Evolutionary conservation across 2,113 vertebrate genomes (phyloP).

Genomic region (Engraulis encrasicolus): DNA sequence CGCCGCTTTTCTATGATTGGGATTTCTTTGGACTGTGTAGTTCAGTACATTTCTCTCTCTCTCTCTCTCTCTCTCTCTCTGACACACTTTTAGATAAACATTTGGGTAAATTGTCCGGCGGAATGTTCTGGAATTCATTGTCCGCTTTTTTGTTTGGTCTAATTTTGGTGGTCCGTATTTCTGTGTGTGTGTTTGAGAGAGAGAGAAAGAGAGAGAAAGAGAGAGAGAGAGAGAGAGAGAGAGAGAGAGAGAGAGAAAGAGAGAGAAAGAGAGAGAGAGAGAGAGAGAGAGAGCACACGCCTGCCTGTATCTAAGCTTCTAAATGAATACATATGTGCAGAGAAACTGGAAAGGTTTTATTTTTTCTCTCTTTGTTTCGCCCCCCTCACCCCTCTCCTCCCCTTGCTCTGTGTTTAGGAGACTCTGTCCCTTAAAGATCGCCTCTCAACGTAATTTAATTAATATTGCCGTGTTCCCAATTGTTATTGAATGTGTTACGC

Average conservation of each 20-base stretch:
- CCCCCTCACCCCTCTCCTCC: too few species aligned
- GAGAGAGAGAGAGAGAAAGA: too few species aligned
- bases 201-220: too few species aligned
- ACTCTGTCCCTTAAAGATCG: background rate
- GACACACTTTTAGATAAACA: background rate
- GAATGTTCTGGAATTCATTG: constrained; percentile 6
- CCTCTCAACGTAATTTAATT: too few species aligned
- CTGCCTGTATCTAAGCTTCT: background rate
- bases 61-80: too few species aligned
- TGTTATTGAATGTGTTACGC: too few species aligned
- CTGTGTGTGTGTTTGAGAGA: background rate
- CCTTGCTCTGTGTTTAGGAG: constrained; percentile 18
- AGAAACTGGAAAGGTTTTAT: constrained; percentile 64
- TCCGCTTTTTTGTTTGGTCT: constrained; percentile 5
- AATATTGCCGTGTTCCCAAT: too few species aligned
- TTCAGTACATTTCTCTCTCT: background rate
- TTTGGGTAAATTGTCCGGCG: background rate
- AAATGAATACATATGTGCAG: constrained; percentile 81
- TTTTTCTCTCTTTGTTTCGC: too few species aligned
- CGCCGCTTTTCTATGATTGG: background rate
- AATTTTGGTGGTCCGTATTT: background rate
- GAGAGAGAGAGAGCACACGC: too few species aligned
- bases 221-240: too few species aligned
- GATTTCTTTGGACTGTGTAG: background rate
- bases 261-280: too few species aligned